These are phyloP conservation scores for Oxyscelio sp. DNA, from an alignment of 2,888 invertebrate genomes.

Conservation along the genomic window DNA sequence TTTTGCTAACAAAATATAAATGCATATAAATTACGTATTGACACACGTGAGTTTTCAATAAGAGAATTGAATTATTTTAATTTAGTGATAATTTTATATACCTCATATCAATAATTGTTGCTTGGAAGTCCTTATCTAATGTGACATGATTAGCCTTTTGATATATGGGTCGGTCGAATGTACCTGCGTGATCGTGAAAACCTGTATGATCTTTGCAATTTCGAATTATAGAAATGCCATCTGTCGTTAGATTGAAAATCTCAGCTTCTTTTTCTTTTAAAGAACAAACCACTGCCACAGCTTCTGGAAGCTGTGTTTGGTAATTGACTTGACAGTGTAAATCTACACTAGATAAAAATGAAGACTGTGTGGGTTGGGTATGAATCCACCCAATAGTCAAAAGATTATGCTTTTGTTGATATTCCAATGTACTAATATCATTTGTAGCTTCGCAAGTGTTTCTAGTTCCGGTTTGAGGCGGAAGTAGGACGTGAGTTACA, in stretches of 20 bases:
- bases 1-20: no score
- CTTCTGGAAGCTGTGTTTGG: neutral
- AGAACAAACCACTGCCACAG: slow-evolving; percentile 7
- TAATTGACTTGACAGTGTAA: slow-evolving; percentile 6
- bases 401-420: neutral
- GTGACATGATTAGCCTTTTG: slow-evolving; percentile 1
- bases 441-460: slow-evolving; percentile 3
- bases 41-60: no score
- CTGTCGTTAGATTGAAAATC: neutral
- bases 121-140: neutral
- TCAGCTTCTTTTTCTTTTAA: neutral
- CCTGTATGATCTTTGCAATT: slow-evolving; percentile 3
- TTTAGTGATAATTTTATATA: no score
- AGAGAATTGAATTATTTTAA: no score
- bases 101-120: slow-evolving; percentile 10
- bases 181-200: neutral
- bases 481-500: slow-evolving; percentile 20
- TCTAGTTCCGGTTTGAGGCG: neutral
- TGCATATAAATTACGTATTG: no score
- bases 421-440: neutral
- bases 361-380: no score
- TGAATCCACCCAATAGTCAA: slow-evolving; percentile 6
- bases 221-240: slow-evolving; percentile 6
- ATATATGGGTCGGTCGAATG: neutral
- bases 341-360: slow-evolving; percentile 12